phyloP scores from a whole-genome alignment of 2,113 vertebrate species.

The Python bivittatus region DNA sequence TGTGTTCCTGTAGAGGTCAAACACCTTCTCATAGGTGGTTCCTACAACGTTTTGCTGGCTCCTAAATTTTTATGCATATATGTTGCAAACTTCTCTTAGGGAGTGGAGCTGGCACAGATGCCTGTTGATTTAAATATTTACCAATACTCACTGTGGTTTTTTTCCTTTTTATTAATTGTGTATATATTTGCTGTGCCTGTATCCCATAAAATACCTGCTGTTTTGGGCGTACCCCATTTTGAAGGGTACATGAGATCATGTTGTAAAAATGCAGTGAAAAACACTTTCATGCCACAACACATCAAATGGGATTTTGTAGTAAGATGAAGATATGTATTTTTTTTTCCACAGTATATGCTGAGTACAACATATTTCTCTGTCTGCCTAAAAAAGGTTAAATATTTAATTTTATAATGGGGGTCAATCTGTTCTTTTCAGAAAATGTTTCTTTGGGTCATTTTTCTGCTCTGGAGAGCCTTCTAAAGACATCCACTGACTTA shows the following conservation, averaged over 20 bases:
- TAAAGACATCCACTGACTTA: background rate
- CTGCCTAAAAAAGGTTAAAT: background rate
- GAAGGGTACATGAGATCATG: constrained; percentile 85
- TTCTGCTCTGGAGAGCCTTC: background rate
- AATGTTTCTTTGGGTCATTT: background rate
- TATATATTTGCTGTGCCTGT: constrained; percentile 75
- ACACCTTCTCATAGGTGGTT: background rate
- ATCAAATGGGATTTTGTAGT: constrained; percentile 91
- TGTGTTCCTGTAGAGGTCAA: background rate
- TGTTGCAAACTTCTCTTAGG: constrained; percentile 64
- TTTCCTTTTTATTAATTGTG: constrained; percentile 64
- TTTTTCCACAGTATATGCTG: constrained; percentile 69
- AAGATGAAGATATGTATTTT: constrained; percentile 69
- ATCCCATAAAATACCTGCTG: constrained; percentile 81
- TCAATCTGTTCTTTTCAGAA: background rate
- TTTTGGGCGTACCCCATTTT: constrained; percentile 86
- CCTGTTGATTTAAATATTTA: constrained; percentile 70
- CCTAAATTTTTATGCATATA: background rate
- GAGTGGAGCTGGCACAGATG: constrained; percentile 66
- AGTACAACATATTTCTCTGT: background rate
- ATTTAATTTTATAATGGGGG: background rate
- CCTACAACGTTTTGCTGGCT: constrained; percentile 17
- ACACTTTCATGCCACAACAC: constrained; percentile 92
- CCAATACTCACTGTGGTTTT: constrained; percentile 52
- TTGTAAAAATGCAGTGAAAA: constrained; percentile 95